Conservation (phyloP, 2,888 invertebrate genomes). For the Rhabditoides inermis region DNA sequence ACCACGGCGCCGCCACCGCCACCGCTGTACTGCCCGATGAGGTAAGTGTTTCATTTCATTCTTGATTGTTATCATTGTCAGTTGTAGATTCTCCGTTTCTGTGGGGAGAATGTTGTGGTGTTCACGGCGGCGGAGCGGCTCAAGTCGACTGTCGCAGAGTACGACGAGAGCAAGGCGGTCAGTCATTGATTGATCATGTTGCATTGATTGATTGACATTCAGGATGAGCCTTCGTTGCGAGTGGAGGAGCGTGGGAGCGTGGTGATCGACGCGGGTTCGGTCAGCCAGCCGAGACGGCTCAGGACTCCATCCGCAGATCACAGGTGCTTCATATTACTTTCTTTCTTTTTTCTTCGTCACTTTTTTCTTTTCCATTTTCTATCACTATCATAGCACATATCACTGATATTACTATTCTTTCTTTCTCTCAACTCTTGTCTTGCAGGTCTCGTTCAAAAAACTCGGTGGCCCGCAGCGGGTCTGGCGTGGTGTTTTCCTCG, state of each 20-base stretch:
- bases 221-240: too few species aligned
- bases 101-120: slow-evolving; percentile 43
- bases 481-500: slow-evolving; percentile 6
- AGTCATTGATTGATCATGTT: too few species aligned
- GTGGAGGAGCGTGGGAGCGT: slow-evolving; percentile 7
- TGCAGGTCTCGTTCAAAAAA: slow-evolving; percentile 45
- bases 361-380: slow-evolving; percentile 2
- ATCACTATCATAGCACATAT: not conserved
- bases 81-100: slow-evolving; percentile 28
- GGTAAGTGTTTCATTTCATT: not conserved
- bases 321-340: too few species aligned
- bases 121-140: slow-evolving; percentile 32
- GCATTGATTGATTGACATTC: too few species aligned
- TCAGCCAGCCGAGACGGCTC: slow-evolving; percentile 10
- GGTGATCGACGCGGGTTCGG: slow-evolving; percentile 21
- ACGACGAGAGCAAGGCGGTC: too few species aligned
- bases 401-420: not conserved
- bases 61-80: not conserved
- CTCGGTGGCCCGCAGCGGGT: slow-evolving; percentile 50
- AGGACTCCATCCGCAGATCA: slow-evolving; percentile 4
- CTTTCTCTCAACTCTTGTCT: slow-evolving; percentile 1
- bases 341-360: not conserved
- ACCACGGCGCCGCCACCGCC: too few species aligned
- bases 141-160: slow-evolving; percentile 10
- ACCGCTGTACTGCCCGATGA: too few species aligned